These are phyloP conservation scores for Nesidiocoris tenuis DNA, from an alignment of 2,888 invertebrate species.

Conservation along the genomic window DNA sequence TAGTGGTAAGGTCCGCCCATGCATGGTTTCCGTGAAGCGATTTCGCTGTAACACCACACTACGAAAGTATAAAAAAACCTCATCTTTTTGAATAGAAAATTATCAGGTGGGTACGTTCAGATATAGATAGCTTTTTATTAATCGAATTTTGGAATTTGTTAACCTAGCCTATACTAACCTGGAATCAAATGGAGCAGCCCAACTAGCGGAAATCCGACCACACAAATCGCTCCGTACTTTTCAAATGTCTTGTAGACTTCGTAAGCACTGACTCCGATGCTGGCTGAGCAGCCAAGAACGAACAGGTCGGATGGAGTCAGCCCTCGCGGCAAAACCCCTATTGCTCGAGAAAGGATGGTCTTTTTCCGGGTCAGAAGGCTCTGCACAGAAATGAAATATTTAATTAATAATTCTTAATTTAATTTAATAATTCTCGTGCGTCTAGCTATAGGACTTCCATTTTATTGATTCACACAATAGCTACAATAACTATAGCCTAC, in stretches of 20 bases:
- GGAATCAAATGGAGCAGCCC: conserved; percentile 16
- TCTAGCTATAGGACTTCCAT: too few relatives aligned
- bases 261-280: conserved; percentile 17
- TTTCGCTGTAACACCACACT: conserved; percentile 48
- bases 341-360: conserved; percentile 9
- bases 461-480: too few relatives aligned
- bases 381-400: too few relatives aligned
- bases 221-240: not conserved
- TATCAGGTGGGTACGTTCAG: too few relatives aligned
- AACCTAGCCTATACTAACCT: not conserved
- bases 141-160: too few relatives aligned
- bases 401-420: too few relatives aligned
- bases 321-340: conserved; percentile 5
- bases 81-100: not conserved
- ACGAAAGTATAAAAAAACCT: not conserved
- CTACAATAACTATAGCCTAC: too few relatives aligned
- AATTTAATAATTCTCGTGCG: too few relatives aligned
- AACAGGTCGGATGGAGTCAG: conserved; percentile 2
- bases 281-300: conserved; percentile 6
- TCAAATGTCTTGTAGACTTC: conserved; percentile 13
- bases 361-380: conserved; percentile 22
- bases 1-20: conserved; percentile 47
- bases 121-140: too few relatives aligned
- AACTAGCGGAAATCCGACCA: conserved; percentile 17
- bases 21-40: conserved; percentile 45